Evolutionary conservation across 1,140 invertebrate genomes (phyloP).

Genomic region (Zaprionus tsacasi): DNA sequence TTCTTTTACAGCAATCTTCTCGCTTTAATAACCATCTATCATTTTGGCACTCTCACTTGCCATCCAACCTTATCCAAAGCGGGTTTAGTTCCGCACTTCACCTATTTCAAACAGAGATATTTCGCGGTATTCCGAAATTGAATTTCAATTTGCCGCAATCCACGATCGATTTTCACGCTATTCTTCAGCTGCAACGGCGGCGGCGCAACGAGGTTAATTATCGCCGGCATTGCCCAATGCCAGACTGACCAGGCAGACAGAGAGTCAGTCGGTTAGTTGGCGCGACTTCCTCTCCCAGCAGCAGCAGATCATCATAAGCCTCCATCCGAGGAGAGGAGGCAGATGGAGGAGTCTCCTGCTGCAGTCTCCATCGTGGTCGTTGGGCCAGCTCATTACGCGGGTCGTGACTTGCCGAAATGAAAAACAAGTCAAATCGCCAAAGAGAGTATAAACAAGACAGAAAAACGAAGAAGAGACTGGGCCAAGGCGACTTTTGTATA

Average conservation of each 20-base stretch:
- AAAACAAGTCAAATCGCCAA: conserved; percentile 74
- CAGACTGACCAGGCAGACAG: conserved; percentile 20
- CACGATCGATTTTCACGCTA: conserved; percentile 60
- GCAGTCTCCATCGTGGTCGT: conserved; percentile 6
- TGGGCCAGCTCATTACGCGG: conserved; percentile 73
- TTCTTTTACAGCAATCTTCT: background rate
- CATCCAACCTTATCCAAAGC: conserved; percentile 17
- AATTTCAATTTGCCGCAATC: conserved; percentile 60
- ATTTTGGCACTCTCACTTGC: background rate
- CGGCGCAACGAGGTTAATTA: conserved; percentile 71
- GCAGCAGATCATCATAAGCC: conserved; percentile 66
- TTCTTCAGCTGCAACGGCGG: conserved; percentile 15
- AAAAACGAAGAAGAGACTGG: conserved; percentile 33
- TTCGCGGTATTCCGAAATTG: conserved; percentile 59
- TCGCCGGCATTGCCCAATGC: conserved; percentile 71
- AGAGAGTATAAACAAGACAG: conserved; percentile 44
- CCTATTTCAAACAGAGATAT: conserved; percentile 25
- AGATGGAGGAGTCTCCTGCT: conserved; percentile 7
- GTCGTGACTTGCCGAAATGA: conserved; percentile 82
- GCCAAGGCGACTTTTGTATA: background rate
- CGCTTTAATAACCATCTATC: background rate
- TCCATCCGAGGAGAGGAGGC: conserved; percentile 1
- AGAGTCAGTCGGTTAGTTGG: conserved; percentile 23
- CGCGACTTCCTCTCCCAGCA: conserved; percentile 59
- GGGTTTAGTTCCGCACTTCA: conserved; percentile 22